Conservation (phyloP, 2,113 vertebrate species). For the Atlantisia rogersi region DNA sequence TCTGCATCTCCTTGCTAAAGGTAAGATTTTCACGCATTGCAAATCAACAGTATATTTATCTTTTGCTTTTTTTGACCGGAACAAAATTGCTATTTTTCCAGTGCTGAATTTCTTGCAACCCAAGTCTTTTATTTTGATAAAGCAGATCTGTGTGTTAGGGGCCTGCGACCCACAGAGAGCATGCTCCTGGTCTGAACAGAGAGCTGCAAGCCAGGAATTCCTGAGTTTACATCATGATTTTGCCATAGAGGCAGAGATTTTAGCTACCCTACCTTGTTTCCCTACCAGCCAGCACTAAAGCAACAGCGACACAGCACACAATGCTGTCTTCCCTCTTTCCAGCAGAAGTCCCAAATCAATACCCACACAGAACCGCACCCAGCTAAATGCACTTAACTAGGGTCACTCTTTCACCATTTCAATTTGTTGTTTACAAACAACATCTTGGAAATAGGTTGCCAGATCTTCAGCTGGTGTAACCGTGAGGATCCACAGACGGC, state of each 20-base stretch:
- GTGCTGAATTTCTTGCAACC: background rate
- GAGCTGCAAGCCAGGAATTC: background rate
- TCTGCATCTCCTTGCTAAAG: background rate
- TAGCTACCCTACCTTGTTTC: background rate
- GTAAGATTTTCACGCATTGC: background rate
- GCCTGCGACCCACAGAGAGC: background rate
- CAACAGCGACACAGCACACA: background rate
- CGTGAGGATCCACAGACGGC: background rate
- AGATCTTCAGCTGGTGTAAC: conserved; percentile 43
- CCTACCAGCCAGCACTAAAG: background rate
- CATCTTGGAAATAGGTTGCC: conserved; percentile 32
- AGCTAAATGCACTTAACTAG: conserved; percentile 7
- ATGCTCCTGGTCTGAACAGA: background rate
- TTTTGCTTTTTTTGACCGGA: background rate
- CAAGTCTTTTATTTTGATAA: background rate
- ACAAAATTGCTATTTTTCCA: background rate
- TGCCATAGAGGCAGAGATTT: background rate
- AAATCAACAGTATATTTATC: background rate
- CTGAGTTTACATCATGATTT: background rate
- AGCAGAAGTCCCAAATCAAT: conserved; percentile 35
- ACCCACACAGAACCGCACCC: background rate
- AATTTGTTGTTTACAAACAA: conserved; percentile 29
- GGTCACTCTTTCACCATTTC: conserved; percentile 37
- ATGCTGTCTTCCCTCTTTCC: background rate
- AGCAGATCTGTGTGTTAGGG: background rate